Conservation (phyloP, 2,113 vertebrate genomes). For the Stercorarius parasiticus region DNA sequence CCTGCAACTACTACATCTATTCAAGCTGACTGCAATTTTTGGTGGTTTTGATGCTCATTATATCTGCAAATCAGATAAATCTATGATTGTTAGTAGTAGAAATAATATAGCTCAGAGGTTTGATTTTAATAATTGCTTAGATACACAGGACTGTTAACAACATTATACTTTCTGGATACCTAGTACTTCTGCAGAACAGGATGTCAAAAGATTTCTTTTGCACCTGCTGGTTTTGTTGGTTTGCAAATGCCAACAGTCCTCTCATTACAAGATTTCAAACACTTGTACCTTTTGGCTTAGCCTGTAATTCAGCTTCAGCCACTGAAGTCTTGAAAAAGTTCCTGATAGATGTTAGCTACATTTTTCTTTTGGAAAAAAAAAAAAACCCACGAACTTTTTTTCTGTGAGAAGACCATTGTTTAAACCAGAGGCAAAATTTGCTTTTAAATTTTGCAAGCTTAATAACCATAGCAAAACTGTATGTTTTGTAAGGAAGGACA, state of each 20-base stretch:
- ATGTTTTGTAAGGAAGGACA: background rate
- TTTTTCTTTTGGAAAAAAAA: background rate
- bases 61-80: background rate
- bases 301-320: background rate
- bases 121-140: background rate
- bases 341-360: background rate
- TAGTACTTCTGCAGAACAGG: background rate
- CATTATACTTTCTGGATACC: background rate
- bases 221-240: background rate
- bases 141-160: background rate
- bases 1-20: background rate
- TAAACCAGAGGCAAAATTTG: background rate
- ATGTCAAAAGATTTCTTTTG: background rate
- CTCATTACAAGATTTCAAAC: background rate
- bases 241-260: background rate
- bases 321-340: background rate
- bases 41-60: rapidly evolving
- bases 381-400: background rate
- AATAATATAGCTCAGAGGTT: background rate
- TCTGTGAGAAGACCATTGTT: background rate
- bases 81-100: background rate
- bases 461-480: background rate
- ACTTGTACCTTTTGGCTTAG: background rate
- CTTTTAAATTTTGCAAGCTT: background rate
- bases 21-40: background rate